These are phyloP conservation scores for Crenuchus spilurus DNA, from an alignment of 2,797 vertebrate species.

Conservation along the genomic window DNA sequence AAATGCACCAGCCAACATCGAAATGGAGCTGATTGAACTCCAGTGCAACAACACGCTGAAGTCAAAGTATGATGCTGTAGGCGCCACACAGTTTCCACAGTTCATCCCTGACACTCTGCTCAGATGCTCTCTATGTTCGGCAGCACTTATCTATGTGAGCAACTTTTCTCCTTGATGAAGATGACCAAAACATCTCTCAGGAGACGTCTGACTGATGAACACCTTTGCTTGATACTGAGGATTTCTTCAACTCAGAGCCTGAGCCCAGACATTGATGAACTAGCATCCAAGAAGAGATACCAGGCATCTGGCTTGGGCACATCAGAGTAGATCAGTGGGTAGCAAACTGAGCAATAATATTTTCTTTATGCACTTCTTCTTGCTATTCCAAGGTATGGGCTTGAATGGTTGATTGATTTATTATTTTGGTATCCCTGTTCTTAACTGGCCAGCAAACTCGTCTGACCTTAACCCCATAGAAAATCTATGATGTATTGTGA, in stretches of 20 bases:
- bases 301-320: background rate
- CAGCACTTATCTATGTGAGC: no score
- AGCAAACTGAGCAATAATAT: background rate
- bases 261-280: constrained; percentile 26
- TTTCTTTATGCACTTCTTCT: background rate
- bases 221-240: constrained; percentile 36
- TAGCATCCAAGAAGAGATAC: constrained; percentile 28
- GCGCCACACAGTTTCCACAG: constrained; percentile 11
- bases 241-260: constrained; percentile 30
- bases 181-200: no score
- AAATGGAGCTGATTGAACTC: constrained; percentile 28
- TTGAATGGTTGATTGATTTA: background rate
- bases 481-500: no score
- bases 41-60: constrained; percentile 19
- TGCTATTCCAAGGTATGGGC: background rate
- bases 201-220: constrained; percentile 30
- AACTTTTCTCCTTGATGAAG: no score
- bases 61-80: constrained; percentile 16
- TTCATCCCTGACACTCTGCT: constrained; percentile 27
- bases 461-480: no score
- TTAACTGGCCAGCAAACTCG: no score
- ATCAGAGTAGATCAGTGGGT: background rate
- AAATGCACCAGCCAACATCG: constrained; percentile 9
- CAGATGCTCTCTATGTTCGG: no score
- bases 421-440: no score